Evolutionary conservation across 2,797 vertebrate genomes (phyloP).

Genomic region (Lerista edwardsae): DNA sequence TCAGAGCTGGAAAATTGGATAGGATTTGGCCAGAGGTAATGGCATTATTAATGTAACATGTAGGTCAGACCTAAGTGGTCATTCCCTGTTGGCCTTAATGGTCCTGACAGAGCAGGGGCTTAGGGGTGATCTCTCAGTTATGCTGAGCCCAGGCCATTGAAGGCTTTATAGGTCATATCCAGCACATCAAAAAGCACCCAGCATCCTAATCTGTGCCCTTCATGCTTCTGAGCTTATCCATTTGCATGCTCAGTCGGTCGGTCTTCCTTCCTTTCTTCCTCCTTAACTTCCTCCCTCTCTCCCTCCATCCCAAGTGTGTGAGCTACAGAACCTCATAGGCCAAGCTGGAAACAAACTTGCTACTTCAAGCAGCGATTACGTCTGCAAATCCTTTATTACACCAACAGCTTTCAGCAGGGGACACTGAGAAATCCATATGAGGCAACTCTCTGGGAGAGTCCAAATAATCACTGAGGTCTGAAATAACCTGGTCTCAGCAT

Average conservation of each 20-base stretch:
- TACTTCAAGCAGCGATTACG: not conserved
- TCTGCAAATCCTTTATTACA: not conserved
- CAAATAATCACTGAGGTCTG: conserved; percentile 6
- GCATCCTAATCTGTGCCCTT: not conserved
- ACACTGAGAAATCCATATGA: not conserved
- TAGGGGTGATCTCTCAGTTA: too few relatives aligned
- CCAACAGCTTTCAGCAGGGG: not conserved
- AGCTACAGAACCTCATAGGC: not conserved
- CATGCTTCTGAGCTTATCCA: not conserved
- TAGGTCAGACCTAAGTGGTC: too few relatives aligned
- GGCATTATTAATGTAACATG: too few relatives aligned
- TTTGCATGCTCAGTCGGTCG: not conserved
- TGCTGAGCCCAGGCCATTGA: too few relatives aligned
- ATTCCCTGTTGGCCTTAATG: too few relatives aligned
- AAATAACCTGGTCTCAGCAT: conserved; percentile 32
- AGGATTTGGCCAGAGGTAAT: too few relatives aligned
- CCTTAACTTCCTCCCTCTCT: not conserved
- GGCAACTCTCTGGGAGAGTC: not conserved
- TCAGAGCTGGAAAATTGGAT: too few relatives aligned
- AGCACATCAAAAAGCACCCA: not conserved
- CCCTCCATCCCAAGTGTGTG: not conserved
- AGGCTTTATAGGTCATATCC: not conserved
- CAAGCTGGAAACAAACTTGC: not conserved
- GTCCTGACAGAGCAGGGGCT: not conserved
- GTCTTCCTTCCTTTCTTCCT: not conserved